Conservation (phyloP, 2,888 invertebrate species). For the Aporophyla lueneburgensis region DNA sequence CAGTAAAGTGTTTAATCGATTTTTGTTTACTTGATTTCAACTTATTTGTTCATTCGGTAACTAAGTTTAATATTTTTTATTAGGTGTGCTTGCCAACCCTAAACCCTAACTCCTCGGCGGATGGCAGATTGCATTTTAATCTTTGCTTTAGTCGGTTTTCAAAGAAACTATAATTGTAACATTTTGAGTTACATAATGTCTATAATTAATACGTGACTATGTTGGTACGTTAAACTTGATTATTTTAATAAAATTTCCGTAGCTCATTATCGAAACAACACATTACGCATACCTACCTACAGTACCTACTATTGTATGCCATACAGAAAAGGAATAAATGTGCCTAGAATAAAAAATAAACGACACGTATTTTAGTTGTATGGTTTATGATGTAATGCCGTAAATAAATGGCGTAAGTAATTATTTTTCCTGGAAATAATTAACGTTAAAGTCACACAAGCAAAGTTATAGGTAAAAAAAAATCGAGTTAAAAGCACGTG, state of each 20-base stretch:
- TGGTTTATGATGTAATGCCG: conserved; percentile 1
- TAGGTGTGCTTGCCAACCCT: conserved; percentile 11
- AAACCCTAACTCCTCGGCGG: background rate
- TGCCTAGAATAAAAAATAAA: background rate
- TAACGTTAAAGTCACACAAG: background rate
- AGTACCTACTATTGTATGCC: background rate
- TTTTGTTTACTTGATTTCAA: background rate
- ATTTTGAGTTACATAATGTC: conserved; percentile 44
- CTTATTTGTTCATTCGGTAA: background rate
- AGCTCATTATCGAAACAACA: conserved; percentile 23
- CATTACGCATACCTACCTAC: conserved; percentile 28
- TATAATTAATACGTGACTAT: conserved; percentile 40
- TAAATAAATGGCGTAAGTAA: background rate
- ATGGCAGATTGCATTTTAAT: conserved; percentile 36
- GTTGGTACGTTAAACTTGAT: conserved; percentile 18
- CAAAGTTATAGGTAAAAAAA: conserved; percentile 5
- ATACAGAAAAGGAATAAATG: conserved; percentile 21
- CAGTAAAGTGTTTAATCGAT: background rate
- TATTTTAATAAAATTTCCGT: conserved; percentile 57
- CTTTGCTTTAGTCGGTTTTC: conserved; percentile 27
- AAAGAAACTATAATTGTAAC: conserved; percentile 25
- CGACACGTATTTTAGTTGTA: background rate
- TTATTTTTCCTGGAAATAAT: background rate
- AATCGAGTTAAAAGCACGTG: background rate
- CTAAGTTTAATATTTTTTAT: background rate